These are phyloP conservation scores for Hedychridium roseum DNA, from an alignment of 2,888 invertebrate genomes.

Conservation along the genomic window DNA sequence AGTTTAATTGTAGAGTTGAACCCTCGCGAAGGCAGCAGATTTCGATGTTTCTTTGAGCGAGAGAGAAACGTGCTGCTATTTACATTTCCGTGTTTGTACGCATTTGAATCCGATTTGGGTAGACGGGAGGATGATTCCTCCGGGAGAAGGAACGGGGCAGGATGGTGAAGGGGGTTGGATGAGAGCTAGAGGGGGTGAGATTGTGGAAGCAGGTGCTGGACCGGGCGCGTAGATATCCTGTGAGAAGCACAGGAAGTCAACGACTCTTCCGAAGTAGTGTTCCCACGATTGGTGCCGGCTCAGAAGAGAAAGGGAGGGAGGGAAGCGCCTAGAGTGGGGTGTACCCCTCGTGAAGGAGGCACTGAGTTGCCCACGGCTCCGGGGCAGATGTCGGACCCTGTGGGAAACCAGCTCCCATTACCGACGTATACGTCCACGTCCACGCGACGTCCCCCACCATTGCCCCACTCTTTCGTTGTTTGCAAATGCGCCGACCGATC, in stretches of 20 bases:
- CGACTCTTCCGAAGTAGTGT: slow-evolving; percentile 61
- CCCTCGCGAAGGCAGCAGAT: no score
- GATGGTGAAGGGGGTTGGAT: no score
- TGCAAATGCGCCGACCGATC: slow-evolving; percentile 13
- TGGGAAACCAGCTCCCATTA: slow-evolving; percentile 55
- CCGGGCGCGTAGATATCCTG: slow-evolving; percentile 57
- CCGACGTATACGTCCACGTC: neutral
- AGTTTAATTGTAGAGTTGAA: no score
- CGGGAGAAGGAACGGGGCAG: no score
- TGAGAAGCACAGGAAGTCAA: slow-evolving; percentile 64
- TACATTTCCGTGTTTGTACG: no score
- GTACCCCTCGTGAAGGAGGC: slow-evolving; percentile 38
- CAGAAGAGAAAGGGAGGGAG: slow-evolving; percentile 23
- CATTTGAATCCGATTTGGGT: no score
- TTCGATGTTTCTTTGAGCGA: no score
- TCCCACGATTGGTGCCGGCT: slow-evolving; percentile 61
- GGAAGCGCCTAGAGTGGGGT: slow-evolving; percentile 11
- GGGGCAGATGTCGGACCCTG: slow-evolving; percentile 61
- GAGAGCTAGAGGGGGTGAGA: no score
- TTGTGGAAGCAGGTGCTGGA: no score
- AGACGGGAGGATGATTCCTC: no score
- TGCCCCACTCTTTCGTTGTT: slow-evolving; percentile 10
- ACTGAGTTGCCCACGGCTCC: slow-evolving; percentile 22
- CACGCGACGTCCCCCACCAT: neutral
- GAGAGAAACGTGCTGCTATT: no score